phyloP scores from a whole-genome alignment of 2,113 vertebrate genomes.

The Ondatra zibethicus region DNA sequence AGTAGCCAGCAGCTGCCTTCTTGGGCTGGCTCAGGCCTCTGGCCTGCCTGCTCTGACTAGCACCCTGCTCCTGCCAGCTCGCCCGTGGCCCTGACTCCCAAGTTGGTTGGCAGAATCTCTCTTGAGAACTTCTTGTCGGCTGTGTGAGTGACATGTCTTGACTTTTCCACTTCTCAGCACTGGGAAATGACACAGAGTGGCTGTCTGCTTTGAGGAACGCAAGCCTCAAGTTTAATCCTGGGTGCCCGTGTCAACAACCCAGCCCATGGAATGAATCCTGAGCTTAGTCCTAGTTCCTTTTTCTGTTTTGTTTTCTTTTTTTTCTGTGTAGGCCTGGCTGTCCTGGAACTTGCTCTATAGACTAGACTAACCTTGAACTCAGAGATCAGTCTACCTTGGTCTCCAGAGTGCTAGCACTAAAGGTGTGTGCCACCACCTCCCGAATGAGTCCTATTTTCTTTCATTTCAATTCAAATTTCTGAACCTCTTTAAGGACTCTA shows the following conservation, averaged over 20 bases:
- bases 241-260: neutral
- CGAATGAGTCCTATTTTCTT: neutral
- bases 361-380: neutral
- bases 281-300: neutral
- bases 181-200: neutral
- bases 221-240: neutral
- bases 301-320: neutral
- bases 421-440: neutral
- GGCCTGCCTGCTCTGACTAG: neutral
- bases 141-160: neutral
- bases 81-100: fast-evolving
- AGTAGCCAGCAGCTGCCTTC: neutral
- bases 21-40: neutral
- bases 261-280: too few species aligned
- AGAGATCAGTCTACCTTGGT: neutral
- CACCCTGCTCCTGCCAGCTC: neutral
- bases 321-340: neutral
- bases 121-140: neutral
- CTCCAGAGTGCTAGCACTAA: neutral
- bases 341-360: neutral
- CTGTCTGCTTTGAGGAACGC: fast-evolving
- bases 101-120: neutral
- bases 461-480: neutral
- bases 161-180: neutral
- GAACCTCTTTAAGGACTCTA: neutral